Evolutionary conservation across 2,113 vertebrate genomes (phyloP), one percentile per base, ranked within the genome.

Genomic region (Malurus melanocephalus): DNA sequence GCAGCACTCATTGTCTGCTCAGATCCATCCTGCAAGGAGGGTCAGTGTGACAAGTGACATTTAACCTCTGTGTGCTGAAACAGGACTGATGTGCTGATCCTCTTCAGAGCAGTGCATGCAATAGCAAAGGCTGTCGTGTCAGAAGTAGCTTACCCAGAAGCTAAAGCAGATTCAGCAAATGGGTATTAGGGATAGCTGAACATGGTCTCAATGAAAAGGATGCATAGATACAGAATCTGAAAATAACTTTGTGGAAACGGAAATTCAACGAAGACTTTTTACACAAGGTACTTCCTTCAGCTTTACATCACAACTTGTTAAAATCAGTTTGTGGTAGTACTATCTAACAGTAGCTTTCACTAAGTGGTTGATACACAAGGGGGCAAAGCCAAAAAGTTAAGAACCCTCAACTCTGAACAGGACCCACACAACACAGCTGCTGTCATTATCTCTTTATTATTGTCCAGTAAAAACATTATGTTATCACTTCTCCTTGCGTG

Each of bases 31-130:
- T 33, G 13, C 2, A 1, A 45, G 60, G 40, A 61, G 28, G 38
- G 27, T 17, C 2, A 2, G 35, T 0, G 0, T 33, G 53, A 52
- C 46, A 56, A 43, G 15, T 0, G 3, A 42, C 0, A 0, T 65
- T 56, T 49, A 33, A 79, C 27, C 35, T 43, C 49, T 45, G 35
- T 33, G 6, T 2, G 1, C 33, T 45, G 61, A 15, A 64, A 21
- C 2, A 40, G 16, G n/a, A 43, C 40, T 13, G 2, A 22, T 6
- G 16, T 43, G 40, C 15, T 60, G 21, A 1, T 80, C 61, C 24
- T 78, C 35, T 85, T 62, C 35, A 30, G 23, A 35, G 55, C 0
- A 2, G 18, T 4, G 11, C 10, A 11, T 0, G 0, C 19, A 21
- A 1, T 2, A 22, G 11, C 38, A 46, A 51, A 66, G 27, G 10